Conservation (phyloP, 2,113 vertebrate species). For the Bubo bubo region DNA sequence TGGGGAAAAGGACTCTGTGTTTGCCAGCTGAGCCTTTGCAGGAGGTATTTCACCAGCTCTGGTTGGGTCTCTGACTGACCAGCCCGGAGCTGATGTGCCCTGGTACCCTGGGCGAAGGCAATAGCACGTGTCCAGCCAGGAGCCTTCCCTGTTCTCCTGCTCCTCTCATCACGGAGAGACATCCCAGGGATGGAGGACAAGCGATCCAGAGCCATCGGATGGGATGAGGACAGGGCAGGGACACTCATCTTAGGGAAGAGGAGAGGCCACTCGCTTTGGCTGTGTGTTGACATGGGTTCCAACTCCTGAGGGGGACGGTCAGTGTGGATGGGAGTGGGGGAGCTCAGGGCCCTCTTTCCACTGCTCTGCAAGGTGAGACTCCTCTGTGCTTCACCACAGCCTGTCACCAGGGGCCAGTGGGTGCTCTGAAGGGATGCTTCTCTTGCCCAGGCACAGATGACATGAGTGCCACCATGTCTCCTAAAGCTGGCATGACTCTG, state of each 20-base stretch:
- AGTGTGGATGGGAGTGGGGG: rapidly evolving
- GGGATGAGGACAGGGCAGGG: not conserved
- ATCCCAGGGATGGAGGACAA: rapidly evolving
- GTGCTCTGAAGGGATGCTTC: not conserved
- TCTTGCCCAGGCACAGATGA: not conserved
- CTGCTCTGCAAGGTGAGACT: not conserved
- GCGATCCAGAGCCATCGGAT: rapidly evolving
- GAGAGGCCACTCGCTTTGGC: not conserved
- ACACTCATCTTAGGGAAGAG: not conserved
- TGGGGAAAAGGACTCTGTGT: not conserved
- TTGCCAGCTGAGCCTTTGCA: not conserved
- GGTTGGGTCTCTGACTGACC: not conserved
- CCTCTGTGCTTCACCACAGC: rapidly evolving
- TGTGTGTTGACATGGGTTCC: not conserved
- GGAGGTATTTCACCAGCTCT: not conserved
- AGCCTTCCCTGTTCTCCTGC: not conserved
- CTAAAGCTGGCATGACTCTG: not conserved
- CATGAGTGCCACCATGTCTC: not conserved
- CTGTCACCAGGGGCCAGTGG: not conserved
- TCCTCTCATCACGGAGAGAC: not conserved
- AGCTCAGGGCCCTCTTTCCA: not conserved
- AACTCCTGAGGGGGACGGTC: not conserved
- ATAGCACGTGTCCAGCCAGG: not conserved
- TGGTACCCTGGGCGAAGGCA: not conserved
- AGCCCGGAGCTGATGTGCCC: rapidly evolving